Base-by-base conservation (phyloP, 2,113 vertebrate genomes). In the Vulpes lagopus region DNA sequence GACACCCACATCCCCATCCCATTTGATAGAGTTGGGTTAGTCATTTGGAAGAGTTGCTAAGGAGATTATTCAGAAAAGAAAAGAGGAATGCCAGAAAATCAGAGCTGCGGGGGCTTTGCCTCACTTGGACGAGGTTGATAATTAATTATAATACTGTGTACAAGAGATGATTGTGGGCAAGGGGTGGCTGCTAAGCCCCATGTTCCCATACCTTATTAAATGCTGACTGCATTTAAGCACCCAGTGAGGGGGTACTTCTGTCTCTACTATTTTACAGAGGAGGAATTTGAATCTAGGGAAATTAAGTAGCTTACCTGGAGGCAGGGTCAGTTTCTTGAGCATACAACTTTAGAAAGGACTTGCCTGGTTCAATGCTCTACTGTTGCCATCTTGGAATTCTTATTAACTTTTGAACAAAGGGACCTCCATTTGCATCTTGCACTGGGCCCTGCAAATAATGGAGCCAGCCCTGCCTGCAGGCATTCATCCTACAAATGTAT, bases 1-100 rank as follows among this genome's bases (percentile, higher is more conserved):
- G 25, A 97, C 87, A 98, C 80, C 79, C 86, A 98, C 97, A 62
- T 92, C 81, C 88, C 74, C 30, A 90, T 60, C 76, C 94, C 85
- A 57, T 92, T 92, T 53, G 62, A 92, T 76, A 71, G 76, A 88
- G 90, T 22, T 92, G 81, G 80, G 92, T 97, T 97, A 98, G 97
- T 98, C 97, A 98, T 65, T 85, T 84, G 80, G 38, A 95, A 95
- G 87, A 93, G 84, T 94, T 84, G 89, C 96, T 95, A 35, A n/a
- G 69, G 55, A 96, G 87, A 92, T 92, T 94, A 76, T 64, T 94
- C 67, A 53, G 80, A 92, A 74, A 94, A n/a, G 65, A 87, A 74
- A 94, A n/a, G 65, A 87, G 78, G 55, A 88, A 69, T 87, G 32
- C 17, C 51, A 55, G 89, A 81, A 90, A 96, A 94, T 57, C 14